phyloP scores from a whole-genome alignment of 2,888 invertebrate species.

The Drosophila affinis region DNA sequence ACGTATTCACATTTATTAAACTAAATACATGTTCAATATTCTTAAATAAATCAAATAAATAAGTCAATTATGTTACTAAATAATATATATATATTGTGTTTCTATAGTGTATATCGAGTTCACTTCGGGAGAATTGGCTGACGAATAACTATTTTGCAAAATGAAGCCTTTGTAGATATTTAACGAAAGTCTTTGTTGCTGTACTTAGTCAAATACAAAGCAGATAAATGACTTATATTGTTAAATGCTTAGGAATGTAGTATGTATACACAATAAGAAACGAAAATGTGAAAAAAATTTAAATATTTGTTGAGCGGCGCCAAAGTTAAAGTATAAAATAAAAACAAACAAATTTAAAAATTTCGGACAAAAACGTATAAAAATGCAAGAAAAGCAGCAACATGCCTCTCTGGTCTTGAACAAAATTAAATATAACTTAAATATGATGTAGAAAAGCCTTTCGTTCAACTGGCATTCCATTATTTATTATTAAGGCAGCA shows the following conservation, averaged over 20 bases:
- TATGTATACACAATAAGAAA: constrained; percentile 31
- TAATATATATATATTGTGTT: constrained; percentile 8
- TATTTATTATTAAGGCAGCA: constrained; percentile 26
- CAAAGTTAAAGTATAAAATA: not conserved
- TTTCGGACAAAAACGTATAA: constrained; percentile 36
- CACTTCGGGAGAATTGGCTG: constrained; percentile 47
- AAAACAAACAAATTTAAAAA: constrained; percentile 26
- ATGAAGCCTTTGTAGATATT: constrained; percentile 57
- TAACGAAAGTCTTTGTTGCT: constrained; percentile 33
- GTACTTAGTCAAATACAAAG: constrained; percentile 32
- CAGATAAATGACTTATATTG: constrained; percentile 20
- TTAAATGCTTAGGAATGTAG: constrained; percentile 39
- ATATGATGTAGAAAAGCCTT: constrained; percentile 19
- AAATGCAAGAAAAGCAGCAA: constrained; percentile 44
- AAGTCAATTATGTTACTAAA: constrained; percentile 24
- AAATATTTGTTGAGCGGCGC: not conserved
- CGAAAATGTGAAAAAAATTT: constrained; percentile 3
- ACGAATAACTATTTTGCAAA: constrained; percentile 68
- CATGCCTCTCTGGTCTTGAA: constrained; percentile 38
- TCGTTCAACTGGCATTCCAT: constrained; percentile 28
- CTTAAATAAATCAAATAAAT: constrained; percentile 42
- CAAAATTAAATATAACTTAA: constrained; percentile 40
- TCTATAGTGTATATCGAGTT: constrained; percentile 7
- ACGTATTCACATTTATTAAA: constrained; percentile 36
- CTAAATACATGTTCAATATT: constrained; percentile 36